Base-by-base conservation (phyloP, 2,888 invertebrate species). In the Mellilla xanthometata region DNA sequence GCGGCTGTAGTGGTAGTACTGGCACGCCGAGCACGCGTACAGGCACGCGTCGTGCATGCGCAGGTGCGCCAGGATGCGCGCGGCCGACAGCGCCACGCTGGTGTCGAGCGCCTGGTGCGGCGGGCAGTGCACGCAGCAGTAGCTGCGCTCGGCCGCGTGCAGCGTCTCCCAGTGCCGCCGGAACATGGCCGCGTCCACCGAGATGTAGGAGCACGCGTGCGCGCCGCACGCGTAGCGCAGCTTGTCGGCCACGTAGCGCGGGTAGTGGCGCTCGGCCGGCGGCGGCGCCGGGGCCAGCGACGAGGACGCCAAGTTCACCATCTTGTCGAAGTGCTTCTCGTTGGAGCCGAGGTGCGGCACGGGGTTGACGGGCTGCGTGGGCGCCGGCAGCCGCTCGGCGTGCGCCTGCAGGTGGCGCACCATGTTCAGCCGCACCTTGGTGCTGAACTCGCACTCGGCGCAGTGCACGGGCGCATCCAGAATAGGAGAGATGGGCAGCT, bases 271-370 rank as follows among this genome's bases (percentile, higher is more conserved):
- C 1, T 60, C 52, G 0, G 53, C 39, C 9, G 60, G 60, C 1
- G 36, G 26, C 2, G 72, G 46, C 38, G 15, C 15, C 15, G 15
- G 3, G 15, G 3, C 15, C 15, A 15, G 15, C 1, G 41, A 38
- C 10, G 32, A 28, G 9, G 94, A 93, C 0, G 96, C 95, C 10
- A 95, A 88, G 72, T 96, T 96, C 0, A 93, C 91, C 96, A 96
- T 96, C 72, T 94, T 95, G 72, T 96, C 96, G 66, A 96, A 96
- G 91, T 95, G 95, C 56, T 92, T 92, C 67, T 95, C 95, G 54
- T 93, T 94, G 27, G 93, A 93, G 56, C 94, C 94, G 24, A 95
- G 81, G 68, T 94, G 95, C 0, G 95, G 95, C 3, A 96, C 95
- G 0, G 96, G 96, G 85, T 96, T 96, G 0, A 96, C 93, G 0